Conservation (phyloP, 2,797 vertebrate species). For the Enteromius trimaculatus region DNA sequence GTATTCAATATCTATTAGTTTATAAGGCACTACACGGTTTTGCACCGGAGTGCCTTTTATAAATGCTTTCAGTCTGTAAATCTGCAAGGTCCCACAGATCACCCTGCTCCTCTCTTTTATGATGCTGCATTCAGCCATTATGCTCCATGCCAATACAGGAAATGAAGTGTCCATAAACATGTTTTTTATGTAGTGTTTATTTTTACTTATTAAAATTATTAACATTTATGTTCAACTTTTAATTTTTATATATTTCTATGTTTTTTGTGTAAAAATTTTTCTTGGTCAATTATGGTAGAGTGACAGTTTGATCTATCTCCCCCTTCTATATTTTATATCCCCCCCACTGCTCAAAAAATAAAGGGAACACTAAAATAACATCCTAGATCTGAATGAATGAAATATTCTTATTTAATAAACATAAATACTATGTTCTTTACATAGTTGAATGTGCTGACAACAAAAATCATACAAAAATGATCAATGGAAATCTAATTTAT, state of each 20-base stretch:
- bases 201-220: background rate
- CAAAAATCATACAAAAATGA: too few relatives aligned
- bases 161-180: background rate
- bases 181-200: background rate
- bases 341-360: too few relatives aligned
- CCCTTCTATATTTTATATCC: too few relatives aligned
- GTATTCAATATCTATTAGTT: background rate
- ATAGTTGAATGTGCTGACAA: too few relatives aligned
- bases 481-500: too few relatives aligned
- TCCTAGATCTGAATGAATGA: too few relatives aligned
- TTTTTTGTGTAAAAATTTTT: background rate
- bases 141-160: background rate
- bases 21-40: background rate
- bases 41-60: background rate
- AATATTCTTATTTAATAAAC: too few relatives aligned
- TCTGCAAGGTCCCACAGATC: background rate
- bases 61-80: background rate
- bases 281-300: too few relatives aligned
- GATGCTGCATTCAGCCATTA: background rate
- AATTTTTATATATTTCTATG: background rate
- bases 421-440: too few relatives aligned
- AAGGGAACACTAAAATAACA: too few relatives aligned
- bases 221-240: background rate
- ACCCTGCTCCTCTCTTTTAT: background rate
- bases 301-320: too few relatives aligned